Percentiles rank a stretch among this genome's conserved stretches.
Conservation (phyloP, 2,797 vertebrate genomes). For the Oreonectes daqikongensis region DNA sequence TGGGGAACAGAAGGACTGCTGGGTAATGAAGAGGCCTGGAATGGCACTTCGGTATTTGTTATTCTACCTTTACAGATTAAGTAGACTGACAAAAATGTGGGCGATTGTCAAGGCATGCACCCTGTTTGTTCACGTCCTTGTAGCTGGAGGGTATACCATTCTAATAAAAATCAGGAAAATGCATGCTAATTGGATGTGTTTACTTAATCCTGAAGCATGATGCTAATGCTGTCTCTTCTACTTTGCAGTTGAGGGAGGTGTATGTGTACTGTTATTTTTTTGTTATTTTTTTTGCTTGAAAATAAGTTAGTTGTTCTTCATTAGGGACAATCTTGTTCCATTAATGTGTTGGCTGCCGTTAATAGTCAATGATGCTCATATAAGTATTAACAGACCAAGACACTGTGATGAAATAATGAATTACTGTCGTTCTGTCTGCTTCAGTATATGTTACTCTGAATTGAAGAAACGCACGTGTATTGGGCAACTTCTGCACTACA, state of each 20-base stretch:
- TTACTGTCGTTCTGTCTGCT: conserved; percentile 20
- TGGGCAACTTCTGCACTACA: neutral
- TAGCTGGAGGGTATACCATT: conserved; percentile 68
- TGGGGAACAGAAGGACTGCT: conserved; percentile 77
- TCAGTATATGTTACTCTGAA: conserved; percentile 25
- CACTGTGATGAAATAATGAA: conserved; percentile 35
- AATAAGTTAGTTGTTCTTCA: conserved; percentile 35
- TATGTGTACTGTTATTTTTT: neutral
- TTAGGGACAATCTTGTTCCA: conserved; percentile 31
- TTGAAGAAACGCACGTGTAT: conserved; percentile 15
- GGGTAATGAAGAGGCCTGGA: conserved; percentile 73
- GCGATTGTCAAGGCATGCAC: conserved; percentile 60
- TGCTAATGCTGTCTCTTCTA: conserved; percentile 67
- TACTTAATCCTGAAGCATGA: conserved; percentile 71
- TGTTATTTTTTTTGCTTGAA: conserved; percentile 24
- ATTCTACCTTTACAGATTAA: conserved; percentile 81
- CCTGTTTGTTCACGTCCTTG: conserved; percentile 73
- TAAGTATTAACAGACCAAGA: conserved; percentile 23
- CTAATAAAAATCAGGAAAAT: conserved; percentile 75
- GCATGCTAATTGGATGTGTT: conserved; percentile 78
- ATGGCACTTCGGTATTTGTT: conserved; percentile 82
- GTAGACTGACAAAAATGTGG: conserved; percentile 57
- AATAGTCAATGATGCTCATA: conserved; percentile 25
- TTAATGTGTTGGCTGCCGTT: conserved; percentile 14
- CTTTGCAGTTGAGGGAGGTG: conserved; percentile 9